Percentiles rank a stretch among this genome's conserved stretches.
phyloP scores from a whole-genome alignment of 2,797 vertebrate genomes.

The Eleutherodactylus coqui region DNA sequence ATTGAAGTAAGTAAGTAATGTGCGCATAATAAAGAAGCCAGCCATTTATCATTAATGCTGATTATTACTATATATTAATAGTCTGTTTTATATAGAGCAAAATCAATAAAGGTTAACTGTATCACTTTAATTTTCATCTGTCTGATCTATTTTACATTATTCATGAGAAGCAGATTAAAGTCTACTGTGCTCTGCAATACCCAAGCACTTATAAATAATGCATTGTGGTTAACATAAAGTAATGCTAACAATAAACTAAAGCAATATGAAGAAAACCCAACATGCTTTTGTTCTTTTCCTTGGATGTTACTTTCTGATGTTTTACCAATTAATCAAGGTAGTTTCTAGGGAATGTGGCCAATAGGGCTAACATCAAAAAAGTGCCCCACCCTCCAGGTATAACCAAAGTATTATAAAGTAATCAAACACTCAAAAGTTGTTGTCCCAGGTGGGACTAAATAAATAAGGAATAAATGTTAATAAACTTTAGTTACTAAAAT shows the following conservation, averaged over 20 bases:
- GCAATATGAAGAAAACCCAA: neutral
- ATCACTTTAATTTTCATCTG: neutral
- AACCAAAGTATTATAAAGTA: no score
- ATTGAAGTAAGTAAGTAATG: neutral
- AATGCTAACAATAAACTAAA: neutral
- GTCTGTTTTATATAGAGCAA: neutral
- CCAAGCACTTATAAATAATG: slow-evolving; percentile 14
- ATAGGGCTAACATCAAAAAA: no score
- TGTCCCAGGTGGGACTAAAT: no score
- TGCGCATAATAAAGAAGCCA: neutral
- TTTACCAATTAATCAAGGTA: neutral
- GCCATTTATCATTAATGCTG: neutral
- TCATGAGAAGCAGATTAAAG: neutral
- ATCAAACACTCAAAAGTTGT: no score
- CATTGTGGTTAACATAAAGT: neutral
- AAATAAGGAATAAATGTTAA: no score
- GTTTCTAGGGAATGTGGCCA: no score
- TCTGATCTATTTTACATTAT: neutral
- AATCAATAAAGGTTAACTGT: neutral
- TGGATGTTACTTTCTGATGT: neutral
- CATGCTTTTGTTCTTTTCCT: neutral
- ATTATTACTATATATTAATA: neutral
- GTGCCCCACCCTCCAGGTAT: no score
- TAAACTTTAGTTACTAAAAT: no score
- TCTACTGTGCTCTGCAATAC: neutral